Conservation (phyloP, 1,140 invertebrate genomes). For the Euwallacea fornicatus region DNA sequence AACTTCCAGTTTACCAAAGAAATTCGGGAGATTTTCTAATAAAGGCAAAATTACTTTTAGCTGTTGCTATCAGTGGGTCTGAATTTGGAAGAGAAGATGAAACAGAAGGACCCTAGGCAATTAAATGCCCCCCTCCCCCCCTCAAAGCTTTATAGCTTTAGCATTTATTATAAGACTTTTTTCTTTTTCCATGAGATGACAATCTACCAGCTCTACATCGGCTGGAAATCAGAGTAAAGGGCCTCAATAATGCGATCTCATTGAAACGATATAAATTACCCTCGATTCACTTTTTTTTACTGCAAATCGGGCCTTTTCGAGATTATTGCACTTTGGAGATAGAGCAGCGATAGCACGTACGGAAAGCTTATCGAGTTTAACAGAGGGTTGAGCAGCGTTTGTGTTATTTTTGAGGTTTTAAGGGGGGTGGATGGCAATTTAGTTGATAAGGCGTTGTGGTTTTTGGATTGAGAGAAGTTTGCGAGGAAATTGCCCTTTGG, state of each 20-base stretch:
- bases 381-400: conserved; percentile 1
- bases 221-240: too few species aligned
- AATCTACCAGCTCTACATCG: too few species aligned
- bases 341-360: conserved; percentile 1
- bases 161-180: too few species aligned
- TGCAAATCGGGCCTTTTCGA: too few species aligned
- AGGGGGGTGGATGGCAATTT: neutral
- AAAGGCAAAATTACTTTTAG: conserved; percentile 23
- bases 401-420: neutral
- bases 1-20: conserved; percentile 1
- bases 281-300: too few species aligned
- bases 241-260: too few species aligned
- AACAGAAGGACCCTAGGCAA: conserved; percentile 17
- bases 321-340: too few species aligned
- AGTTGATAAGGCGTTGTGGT: neutral
- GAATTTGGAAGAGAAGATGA: conserved; percentile 22
- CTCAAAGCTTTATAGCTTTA: conserved; percentile 9
- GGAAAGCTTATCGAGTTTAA: conserved; percentile 4
- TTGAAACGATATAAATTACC: too few species aligned
- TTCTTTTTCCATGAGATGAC: too few species aligned
- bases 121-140: conserved; percentile 18
- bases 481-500: too few species aligned
- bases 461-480: too few species aligned
- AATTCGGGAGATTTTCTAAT: conserved; percentile 19
- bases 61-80: conserved; percentile 23